Evolutionary conservation across 2,888 invertebrate species (phyloP).

Genomic region (Drosophila mercatorum): DNA sequence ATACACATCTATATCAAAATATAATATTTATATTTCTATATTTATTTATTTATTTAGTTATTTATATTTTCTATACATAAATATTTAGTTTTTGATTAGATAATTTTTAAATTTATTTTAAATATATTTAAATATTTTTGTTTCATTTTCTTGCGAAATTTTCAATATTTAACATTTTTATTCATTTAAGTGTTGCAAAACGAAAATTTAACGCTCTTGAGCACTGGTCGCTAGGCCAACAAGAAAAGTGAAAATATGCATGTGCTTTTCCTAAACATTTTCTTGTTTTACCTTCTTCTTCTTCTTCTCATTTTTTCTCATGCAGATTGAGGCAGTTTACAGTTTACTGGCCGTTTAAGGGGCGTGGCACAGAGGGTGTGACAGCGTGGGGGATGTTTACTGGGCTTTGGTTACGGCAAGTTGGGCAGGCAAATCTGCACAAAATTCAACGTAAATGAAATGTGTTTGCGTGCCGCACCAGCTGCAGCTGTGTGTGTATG

Average conservation of each 20-base stretch:
- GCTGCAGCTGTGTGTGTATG: conserved; percentile 38
- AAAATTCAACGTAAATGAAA: conserved; percentile 78
- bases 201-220: conserved; percentile 28
- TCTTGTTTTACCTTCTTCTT: not conserved
- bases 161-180: no score
- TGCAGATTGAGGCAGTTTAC: conserved; percentile 55
- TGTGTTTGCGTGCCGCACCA: conserved; percentile 70
- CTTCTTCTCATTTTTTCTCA: not conserved
- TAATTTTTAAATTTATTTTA: no score
- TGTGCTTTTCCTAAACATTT: not conserved
- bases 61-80: no score
- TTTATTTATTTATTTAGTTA: no score
- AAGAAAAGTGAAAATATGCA: conserved; percentile 50
- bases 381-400: not conserved
- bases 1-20: no score
- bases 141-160: no score
- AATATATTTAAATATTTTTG: no score
- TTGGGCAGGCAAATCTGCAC: conserved; percentile 52
- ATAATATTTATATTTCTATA: no score
- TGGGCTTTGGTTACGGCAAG: conserved; percentile 14
- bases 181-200: no score
- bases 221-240: conserved; percentile 41
- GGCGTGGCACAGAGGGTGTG: not conserved
- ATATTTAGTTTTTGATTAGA: no score
- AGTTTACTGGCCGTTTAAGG: conserved; percentile 51